Base-by-base conservation (phyloP, 2,888 invertebrate genomes). In the Cosmorhoe ocellata region DNA sequence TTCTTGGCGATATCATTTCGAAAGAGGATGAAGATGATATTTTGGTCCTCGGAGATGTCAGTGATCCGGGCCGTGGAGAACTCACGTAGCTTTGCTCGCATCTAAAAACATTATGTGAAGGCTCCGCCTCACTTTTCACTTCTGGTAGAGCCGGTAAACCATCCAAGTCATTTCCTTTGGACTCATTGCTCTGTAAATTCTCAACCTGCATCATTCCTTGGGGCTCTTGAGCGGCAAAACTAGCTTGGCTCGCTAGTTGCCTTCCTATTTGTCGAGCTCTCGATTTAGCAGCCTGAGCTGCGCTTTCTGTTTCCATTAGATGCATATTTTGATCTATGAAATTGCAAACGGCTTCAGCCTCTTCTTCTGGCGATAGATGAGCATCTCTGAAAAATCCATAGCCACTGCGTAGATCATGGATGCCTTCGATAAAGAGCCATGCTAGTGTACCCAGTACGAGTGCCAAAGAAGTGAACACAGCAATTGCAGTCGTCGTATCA, bases 351-450 rank as follows among this genome's bases (percentile, higher is more conserved):
- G 79, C 79, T 46, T 84, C 84, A 0, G 82, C 83, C 63, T 84
- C 84, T 49, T 86, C 79, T 53, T 82, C 76, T 0, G 85, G 81
- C 6, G 79, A 66, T 13, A 85, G 61, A 57, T 85, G 79, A 24
- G 76, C 75, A 55, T 90, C 88, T 45, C 89, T 72, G 56, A 79
- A 90, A 57, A 88, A 90, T 0, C 89, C 89, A 43, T 80, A 84
- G 2, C 89, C 89, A 33, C 75, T 73, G 1, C 77, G 78, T 2
- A 89, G 61, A 48, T 89, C 89, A 30, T 84, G 68, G 24, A 87
- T 66, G 8, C 84, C 82, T 72, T 90, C 88, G 3, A 75, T 59
- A 12, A 82, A 56, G 8, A 89, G 73, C 83, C 87, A 87, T 0
- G 62, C 55, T 13, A 89, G 64, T 7, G 86, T 84, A 1, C 71